Conservation (phyloP, 1,140 invertebrate genomes). For the Diabrotica virgifera region DNA sequence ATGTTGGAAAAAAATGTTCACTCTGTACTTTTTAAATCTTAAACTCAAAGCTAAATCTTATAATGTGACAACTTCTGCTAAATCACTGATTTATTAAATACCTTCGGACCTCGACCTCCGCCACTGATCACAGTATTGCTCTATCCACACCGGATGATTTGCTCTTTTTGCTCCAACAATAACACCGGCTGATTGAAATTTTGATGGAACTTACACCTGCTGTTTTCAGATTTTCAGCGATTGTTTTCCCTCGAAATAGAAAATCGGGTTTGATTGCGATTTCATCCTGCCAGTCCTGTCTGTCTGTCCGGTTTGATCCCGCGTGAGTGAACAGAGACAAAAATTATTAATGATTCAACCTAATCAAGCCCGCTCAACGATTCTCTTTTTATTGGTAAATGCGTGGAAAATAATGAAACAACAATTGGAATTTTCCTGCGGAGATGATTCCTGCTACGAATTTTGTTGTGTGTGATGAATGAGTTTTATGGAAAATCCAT, state of each 20-base stretch:
- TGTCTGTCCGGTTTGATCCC: background rate
- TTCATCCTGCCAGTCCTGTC: background rate
- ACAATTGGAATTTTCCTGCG: background rate
- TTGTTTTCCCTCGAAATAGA: background rate
- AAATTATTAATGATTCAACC: background rate
- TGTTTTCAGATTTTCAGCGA: background rate
- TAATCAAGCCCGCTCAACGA: background rate
- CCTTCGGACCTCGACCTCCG: too few relatives aligned
- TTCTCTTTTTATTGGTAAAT: conserved; percentile 3
- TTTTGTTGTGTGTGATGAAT: too few relatives aligned
- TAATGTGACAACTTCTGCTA: too few relatives aligned
- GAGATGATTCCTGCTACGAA: too few relatives aligned
- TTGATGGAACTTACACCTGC: background rate
- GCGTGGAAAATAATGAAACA: background rate
- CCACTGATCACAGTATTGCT: background rate
- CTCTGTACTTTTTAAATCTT: too few relatives aligned
- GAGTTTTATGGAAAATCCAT: too few relatives aligned
- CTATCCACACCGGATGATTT: background rate
- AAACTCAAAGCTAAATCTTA: too few relatives aligned
- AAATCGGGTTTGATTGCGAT: background rate
- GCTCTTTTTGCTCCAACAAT: too few relatives aligned
- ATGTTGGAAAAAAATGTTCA: too few relatives aligned
- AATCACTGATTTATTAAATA: too few relatives aligned
- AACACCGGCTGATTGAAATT: background rate
- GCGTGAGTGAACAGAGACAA: background rate